phyloP scores from a whole-genome alignment of 2,113 vertebrate genomes.

The Rhineura floridana region DNA sequence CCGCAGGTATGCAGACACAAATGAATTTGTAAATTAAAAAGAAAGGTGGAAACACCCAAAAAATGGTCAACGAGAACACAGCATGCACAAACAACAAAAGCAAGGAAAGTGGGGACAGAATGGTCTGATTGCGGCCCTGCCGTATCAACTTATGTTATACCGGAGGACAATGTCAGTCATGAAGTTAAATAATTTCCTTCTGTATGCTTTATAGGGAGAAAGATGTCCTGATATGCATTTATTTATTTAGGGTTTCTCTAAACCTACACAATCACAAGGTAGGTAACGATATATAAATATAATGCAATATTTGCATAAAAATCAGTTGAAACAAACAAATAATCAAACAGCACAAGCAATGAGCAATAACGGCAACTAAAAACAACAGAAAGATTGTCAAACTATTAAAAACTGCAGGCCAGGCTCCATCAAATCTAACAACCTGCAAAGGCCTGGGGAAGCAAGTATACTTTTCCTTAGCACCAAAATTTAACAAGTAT shows the following conservation, averaged over 20 bases:
- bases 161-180: background rate
- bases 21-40: background rate
- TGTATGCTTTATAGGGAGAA: background rate
- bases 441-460: no score
- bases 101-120: background rate
- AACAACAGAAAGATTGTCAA: no score
- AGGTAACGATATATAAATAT: no score
- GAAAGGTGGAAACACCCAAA: background rate
- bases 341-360: no score
- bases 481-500: background rate
- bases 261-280: no score
- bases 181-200: background rate
- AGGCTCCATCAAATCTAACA: background rate
- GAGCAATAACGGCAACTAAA: no score
- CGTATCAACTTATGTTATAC: no score
- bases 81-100: background rate
- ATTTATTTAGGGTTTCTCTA: no score
- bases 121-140: no score
- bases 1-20: background rate
- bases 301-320: no score
- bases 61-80: background rate
- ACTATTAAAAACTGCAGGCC: background rate
- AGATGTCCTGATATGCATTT: no score
- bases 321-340: no score
- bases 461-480: background rate